These are phyloP conservation scores for Cephonodes hylas DNA, from an alignment of 2,888 invertebrate species.

Conservation along the genomic window DNA sequence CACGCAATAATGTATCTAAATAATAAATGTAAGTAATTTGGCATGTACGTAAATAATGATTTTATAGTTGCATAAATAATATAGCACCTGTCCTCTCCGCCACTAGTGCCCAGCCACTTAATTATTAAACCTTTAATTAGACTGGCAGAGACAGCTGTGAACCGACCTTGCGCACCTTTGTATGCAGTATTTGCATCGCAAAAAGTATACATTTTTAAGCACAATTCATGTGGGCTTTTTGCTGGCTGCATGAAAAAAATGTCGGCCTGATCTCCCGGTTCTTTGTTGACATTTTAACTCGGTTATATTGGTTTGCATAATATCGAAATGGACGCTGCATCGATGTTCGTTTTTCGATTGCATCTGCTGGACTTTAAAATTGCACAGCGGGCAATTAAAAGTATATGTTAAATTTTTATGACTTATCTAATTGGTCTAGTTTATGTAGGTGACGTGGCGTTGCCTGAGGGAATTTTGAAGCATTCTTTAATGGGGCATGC, in stretches of 20 bases:
- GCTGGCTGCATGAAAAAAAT: slow-evolving; percentile 42
- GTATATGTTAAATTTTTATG: slow-evolving; percentile 8
- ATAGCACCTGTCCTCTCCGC: slow-evolving; percentile 66
- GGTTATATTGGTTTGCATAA: slow-evolving; percentile 53
- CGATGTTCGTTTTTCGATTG: background rate
- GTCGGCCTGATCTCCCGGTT: slow-evolving; percentile 40
- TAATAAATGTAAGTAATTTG: slow-evolving; percentile 67
- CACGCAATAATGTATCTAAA: slow-evolving; percentile 43
- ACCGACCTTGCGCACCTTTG: slow-evolving; percentile 76
- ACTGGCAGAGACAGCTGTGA: slow-evolving; percentile 59
- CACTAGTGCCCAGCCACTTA: slow-evolving; percentile 59
- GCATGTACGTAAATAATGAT: slow-evolving; percentile 73
- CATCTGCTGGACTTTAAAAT: slow-evolving; percentile 14
- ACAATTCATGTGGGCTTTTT: slow-evolving; percentile 49
- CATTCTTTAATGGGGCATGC: background rate
- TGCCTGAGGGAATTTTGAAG: background rate
- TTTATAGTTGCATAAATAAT: slow-evolving; percentile 70
- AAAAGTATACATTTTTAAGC: slow-evolving; percentile 65
- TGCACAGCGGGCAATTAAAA: slow-evolving; percentile 7
- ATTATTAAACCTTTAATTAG: slow-evolving; percentile 81
- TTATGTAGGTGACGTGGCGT: background rate
- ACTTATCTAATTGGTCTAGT: slow-evolving; percentile 1
- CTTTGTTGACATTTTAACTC: slow-evolving; percentile 55
- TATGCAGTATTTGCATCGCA: slow-evolving; percentile 63
- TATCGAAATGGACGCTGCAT: slow-evolving; percentile 12